Evolutionary conservation across 2,113 vertebrate genomes (phyloP).

Genomic region (Anthoscopus minutus): DNA sequence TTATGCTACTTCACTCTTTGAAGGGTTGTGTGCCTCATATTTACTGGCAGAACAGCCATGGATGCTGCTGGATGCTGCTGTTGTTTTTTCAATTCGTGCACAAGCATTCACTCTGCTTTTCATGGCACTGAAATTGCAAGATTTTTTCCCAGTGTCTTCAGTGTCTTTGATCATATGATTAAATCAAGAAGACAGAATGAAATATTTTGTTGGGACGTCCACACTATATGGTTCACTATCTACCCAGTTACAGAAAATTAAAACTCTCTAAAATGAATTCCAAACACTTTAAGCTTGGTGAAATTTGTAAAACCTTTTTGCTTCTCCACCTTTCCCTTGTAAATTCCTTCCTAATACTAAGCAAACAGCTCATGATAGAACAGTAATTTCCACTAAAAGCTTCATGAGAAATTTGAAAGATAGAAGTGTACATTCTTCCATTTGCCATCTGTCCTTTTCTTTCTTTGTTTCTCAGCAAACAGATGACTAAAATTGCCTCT

Average conservation of each 20-base stretch:
- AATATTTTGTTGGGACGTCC: neutral
- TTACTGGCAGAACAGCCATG: neutral
- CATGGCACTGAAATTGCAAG: neutral
- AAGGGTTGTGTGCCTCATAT: neutral
- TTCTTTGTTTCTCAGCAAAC: neutral
- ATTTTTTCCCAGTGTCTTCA: neutral
- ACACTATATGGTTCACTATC: neutral
- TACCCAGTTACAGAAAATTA: neutral
- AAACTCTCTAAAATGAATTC: neutral
- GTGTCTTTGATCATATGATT: neutral
- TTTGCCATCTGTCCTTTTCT: neutral
- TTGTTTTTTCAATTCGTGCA: neutral
- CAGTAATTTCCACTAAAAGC: neutral
- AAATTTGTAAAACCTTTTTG: neutral
- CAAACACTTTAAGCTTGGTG: neutral
- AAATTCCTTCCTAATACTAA: neutral
- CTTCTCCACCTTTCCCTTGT: neutral
- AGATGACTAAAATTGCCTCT: neutral
- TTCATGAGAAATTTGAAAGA: neutral
- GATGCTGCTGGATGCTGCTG: neutral
- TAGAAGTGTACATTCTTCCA: neutral
- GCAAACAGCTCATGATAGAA: neutral
- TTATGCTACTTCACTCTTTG: neutral
- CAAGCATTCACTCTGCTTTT: neutral
- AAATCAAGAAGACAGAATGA: neutral